Evolutionary conservation across 2,113 vertebrate species (phyloP).

Genomic region (Saccopteryx leptura): DNA sequence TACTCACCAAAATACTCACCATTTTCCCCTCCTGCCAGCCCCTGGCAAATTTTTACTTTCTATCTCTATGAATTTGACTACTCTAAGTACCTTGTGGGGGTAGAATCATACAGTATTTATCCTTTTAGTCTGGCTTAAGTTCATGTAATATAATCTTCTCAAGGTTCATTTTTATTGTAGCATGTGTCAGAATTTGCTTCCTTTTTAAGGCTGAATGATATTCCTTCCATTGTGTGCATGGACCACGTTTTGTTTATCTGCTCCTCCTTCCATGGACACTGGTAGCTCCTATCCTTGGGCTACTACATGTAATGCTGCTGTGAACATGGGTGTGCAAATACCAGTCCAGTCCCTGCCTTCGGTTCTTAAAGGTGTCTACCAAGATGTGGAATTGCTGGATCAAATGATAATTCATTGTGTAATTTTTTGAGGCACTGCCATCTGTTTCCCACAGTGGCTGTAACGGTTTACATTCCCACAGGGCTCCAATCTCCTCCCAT

Average conservation of each 20-base stretch:
- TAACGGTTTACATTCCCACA: not conserved
- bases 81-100: not conserved
- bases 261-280: not conserved
- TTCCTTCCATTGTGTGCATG: rapidly evolving
- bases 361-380: not conserved
- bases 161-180: too few species aligned
- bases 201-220: not conserved
- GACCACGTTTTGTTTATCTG: too few species aligned
- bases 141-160: not conserved
- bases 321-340: not conserved
- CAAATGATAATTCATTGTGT: not conserved
- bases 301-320: not conserved
- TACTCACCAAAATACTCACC: not conserved
- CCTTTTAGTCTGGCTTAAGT: not conserved
- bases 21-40: not conserved
- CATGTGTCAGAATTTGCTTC: not conserved
- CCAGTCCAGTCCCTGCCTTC: not conserved
- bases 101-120: not conserved
- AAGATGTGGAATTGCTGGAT: not conserved
- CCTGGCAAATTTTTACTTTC: not conserved
- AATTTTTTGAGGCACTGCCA: not conserved
- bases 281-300: not conserved
- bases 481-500: not conserved
- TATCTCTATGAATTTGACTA: not conserved
- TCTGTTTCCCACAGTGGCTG: not conserved